Evolutionary conservation across 2,888 invertebrate species (phyloP), one percentile per base, ranked within the genome.

Genomic region (Calameuta filiformis): DNA sequence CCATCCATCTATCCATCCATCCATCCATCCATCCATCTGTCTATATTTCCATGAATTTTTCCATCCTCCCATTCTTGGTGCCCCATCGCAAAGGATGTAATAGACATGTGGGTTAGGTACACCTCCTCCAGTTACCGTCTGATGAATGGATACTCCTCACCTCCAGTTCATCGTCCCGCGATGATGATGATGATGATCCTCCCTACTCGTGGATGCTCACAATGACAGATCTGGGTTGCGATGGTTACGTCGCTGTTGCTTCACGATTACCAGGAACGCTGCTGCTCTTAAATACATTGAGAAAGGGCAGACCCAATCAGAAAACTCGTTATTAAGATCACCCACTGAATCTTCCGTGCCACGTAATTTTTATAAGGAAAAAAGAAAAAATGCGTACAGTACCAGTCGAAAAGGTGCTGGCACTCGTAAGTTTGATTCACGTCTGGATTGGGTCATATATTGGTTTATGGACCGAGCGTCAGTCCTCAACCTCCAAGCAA

Each of bases 151-250:
- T 82, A 77, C 79, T 76, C 77, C 78, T 79, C 79, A 77, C 79
- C 71, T 71, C 71, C 34, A 12, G 71, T 71, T 71, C 71, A 71
- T 34, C 71, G 15, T 34, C 56, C 56, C 56, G 56, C 56, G 9
- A 56, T 56, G 56, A 56, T 56, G 56, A 40, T 40, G 37, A 56
- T 56, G 23, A 56, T 69, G 35, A 79, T 30, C 71, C 33, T 76
- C 76, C 73, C 79, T 23, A 56, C 56, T 30, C 69, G 31, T 73
- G 33, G 75, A 74, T 69, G 37, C 74, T 73, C 68, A 23, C 75
- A 76, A 83, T 87, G 89, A 89, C 89, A 88, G 89, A 89, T 89
- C 89, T 89, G 85, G 89, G 89, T 89, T 89, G 87, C 86, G 76
- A 1, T 2, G 56, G 56, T 56, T 56, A 56, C 56, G 56, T 23